Evolutionary conservation across 2,888 invertebrate genomes (phyloP).

Genomic region (Nesidiocoris tenuis): DNA sequence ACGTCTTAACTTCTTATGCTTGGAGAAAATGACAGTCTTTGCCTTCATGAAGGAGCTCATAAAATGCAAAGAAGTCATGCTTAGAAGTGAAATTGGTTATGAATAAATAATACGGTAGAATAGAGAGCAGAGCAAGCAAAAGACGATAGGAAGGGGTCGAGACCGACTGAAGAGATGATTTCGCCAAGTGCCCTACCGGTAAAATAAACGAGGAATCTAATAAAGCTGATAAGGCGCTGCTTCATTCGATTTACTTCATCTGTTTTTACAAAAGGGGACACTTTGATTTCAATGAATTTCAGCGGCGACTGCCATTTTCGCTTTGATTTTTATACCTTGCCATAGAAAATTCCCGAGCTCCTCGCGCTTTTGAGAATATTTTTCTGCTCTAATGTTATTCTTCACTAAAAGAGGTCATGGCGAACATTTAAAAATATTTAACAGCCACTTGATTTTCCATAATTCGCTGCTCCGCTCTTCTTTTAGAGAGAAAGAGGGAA

Average conservation of each 20-base stretch:
- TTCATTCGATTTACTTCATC: background rate
- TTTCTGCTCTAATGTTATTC: no score
- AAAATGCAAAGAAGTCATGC: background rate
- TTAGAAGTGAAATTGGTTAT: background rate
- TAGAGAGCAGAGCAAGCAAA: background rate
- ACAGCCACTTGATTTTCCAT: no score
- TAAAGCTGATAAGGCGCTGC: background rate
- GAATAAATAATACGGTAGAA: background rate
- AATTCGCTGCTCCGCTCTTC: no score
- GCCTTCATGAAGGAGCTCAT: background rate
- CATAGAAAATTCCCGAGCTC: no score
- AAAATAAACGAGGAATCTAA: background rate
- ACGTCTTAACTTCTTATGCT: conserved; percentile 7
- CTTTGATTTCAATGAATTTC: background rate
- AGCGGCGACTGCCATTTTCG: background rate
- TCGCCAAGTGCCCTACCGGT: background rate
- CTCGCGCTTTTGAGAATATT: no score
- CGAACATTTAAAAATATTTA: no score
- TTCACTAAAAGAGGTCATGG: no score
- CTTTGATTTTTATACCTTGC: no score
- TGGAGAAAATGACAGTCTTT: background rate
- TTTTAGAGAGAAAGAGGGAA: no score
- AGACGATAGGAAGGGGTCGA: background rate
- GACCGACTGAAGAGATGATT: background rate
- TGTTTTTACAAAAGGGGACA: background rate